Evolutionary conservation across 2,113 vertebrate species (phyloP), one percentile per base, ranked within the genome.

Genomic region (Nesoenas mayeri): DNA sequence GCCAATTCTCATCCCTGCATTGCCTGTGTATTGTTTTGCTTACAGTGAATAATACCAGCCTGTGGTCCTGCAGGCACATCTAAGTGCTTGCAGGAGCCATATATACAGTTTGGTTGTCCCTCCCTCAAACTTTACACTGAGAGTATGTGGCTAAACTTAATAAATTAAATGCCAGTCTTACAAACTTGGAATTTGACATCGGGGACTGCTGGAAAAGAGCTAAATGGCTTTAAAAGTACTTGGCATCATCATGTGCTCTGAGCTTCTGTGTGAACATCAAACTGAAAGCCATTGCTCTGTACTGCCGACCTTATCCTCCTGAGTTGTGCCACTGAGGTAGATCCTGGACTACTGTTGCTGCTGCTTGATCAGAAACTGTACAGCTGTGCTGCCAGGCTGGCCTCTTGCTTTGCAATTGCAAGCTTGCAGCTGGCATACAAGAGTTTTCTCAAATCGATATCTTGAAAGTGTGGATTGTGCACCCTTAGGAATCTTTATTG

Each of bases 181-280:
- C 28, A 69, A n/a, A 84, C 34, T 40, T 57, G 34, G 57, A 90
- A 67, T 51, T 40, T 42, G 51, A 78, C 57, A 64, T 77, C 14
- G 71, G 69, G 56, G 65, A 84, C 60, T 40, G 10, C 36, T 94
- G 40, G 72, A 80, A 75, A 78, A 86, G 67, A 34, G 5, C 3
- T 2, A 67, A 73, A 51, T 47, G 24, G 20, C 75, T 77, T 91
- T 89, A 34, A 12, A 79, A 71, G 74, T 51, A 19, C 48, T 91
- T 85, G 58, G 44, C 70, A 57, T 48, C 24, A 19, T 44, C 3
- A 0, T 0, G 11, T 50, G 25, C 75, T 77, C 82, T 0, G 0
- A 61, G 44, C 38, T 69, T 40, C 54, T 85, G 32, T 25, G 42
- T 74, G 81, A 79, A 11, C 18, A 6, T 44, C 69, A 69, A 82